phyloP scores from a whole-genome alignment of 2,113 vertebrate genomes.

The Zeus faber region DNA sequence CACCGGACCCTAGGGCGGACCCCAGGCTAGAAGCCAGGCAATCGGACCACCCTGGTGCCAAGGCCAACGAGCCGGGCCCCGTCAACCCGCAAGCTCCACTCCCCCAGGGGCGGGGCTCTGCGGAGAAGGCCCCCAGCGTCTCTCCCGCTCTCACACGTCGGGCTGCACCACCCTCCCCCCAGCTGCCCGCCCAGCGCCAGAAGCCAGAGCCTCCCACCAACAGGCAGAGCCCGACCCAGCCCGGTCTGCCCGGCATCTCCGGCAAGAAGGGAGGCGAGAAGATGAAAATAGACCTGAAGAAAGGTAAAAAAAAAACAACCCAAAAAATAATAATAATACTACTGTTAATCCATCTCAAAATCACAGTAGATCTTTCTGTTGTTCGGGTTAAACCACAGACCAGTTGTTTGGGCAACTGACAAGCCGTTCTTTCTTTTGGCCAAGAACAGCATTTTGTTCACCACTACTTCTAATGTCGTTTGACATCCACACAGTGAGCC shows the following conservation, averaged over 20 bases:
- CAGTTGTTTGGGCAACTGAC: too few species aligned
- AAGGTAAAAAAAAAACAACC: constrained; percentile 77
- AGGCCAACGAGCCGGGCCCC: constrained; percentile 18
- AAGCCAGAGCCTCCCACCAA: constrained; percentile 54
- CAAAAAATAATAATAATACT: too few species aligned
- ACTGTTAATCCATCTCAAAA: too few species aligned
- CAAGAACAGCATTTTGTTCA: too few species aligned
- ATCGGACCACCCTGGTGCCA: constrained; percentile 28
- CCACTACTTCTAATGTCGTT: too few species aligned
- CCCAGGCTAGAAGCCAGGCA: constrained; percentile 13
- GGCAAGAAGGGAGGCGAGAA: constrained; percentile 83
- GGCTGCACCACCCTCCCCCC: not conserved
- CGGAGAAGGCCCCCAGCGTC: too few species aligned
- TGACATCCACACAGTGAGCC: too few species aligned
- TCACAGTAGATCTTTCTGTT: too few species aligned
- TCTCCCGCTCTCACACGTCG: not conserved
- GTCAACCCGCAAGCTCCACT: not conserved
- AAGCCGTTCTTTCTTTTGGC: too few species aligned
- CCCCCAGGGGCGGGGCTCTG: not conserved
- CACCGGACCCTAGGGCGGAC: constrained; percentile 2
- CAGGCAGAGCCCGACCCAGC: constrained; percentile 62
- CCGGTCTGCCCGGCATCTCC: constrained; percentile 70
- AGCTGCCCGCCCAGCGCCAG: constrained; percentile 13
- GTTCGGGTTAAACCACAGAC: too few species aligned
- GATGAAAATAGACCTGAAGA: constrained; percentile 89